These are phyloP conservation scores for Ibidorhyncha struthersii DNA, from an alignment of 2,113 vertebrate genomes.

Conservation along the genomic window DNA sequence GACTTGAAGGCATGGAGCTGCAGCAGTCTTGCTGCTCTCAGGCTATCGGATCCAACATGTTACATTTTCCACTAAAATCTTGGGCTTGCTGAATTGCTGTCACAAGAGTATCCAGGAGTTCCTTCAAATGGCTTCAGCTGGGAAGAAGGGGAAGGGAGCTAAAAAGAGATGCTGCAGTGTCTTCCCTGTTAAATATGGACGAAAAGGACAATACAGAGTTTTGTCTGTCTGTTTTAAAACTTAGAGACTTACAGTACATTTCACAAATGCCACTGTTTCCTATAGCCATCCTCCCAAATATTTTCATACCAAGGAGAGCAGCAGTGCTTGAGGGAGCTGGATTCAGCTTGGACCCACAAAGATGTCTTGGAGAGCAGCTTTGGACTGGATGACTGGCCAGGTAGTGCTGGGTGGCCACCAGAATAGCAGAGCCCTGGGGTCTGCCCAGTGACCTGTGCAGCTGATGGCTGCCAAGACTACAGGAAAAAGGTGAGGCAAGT, in stretches of 20 bases:
- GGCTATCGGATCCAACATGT: neutral
- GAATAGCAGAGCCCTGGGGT: neutral
- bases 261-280: neutral
- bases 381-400: neutral
- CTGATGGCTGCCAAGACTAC: neutral
- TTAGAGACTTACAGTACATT: neutral
- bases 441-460: neutral
- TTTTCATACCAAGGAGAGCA: neutral
- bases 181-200: neutral
- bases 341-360: neutral
- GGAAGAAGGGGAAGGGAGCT: neutral
- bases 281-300: neutral
- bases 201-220: neutral
- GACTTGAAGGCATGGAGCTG: neutral
- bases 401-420: too few relatives aligned
- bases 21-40: neutral
- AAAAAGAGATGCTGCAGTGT: neutral
- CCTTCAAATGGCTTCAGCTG: neutral
- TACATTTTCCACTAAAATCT: neutral
- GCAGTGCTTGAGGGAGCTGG: neutral
- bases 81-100: neutral
- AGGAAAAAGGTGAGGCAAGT: neutral
- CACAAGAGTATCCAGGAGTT: neutral
- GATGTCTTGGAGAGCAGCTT: neutral
- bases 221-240: neutral